Evolutionary conservation across 2,888 invertebrate genomes (phyloP).

Genomic region (Phaonia tiefii): DNA sequence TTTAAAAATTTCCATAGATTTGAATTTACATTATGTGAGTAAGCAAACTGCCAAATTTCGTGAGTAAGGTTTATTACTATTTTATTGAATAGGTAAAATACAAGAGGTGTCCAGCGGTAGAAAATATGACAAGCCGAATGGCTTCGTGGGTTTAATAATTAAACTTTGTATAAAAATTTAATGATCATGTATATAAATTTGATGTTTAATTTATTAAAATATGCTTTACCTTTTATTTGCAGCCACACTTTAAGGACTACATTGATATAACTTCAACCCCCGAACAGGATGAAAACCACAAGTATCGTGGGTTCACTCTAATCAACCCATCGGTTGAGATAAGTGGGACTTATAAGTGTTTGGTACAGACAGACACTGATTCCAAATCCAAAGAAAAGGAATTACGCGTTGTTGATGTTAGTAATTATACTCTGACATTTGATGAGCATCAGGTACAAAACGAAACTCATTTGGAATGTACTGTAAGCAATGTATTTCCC

Average conservation of each 20-base stretch:
- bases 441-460: constrained; percentile 65
- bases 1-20: too few species aligned
- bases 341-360: constrained; percentile 88
- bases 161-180: too few species aligned
- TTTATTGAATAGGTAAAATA: too few species aligned
- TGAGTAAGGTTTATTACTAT: too few species aligned
- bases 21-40: too few species aligned
- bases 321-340: constrained; percentile 85
- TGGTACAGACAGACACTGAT: constrained; percentile 82
- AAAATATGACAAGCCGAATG: too few species aligned
- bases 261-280: constrained; percentile 85
- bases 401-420: constrained; percentile 69
- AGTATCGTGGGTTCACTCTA: constrained; percentile 87
- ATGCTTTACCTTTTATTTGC: constrained; percentile 37
- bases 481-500: constrained; percentile 67
- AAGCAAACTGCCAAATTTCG: too few species aligned
- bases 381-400: constrained; percentile 76
- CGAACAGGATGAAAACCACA: constrained; percentile 85
- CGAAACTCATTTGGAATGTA: constrained; percentile 69
- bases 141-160: too few species aligned
- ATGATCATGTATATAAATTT: neutral
- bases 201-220: neutral
- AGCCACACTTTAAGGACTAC: constrained; percentile 80
- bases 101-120: too few species aligned
- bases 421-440: constrained; percentile 65